Evolutionary conservation across 2,797 vertebrate genomes (phyloP).

Genomic region (Xiphorhynchus erythropygius): DNA sequence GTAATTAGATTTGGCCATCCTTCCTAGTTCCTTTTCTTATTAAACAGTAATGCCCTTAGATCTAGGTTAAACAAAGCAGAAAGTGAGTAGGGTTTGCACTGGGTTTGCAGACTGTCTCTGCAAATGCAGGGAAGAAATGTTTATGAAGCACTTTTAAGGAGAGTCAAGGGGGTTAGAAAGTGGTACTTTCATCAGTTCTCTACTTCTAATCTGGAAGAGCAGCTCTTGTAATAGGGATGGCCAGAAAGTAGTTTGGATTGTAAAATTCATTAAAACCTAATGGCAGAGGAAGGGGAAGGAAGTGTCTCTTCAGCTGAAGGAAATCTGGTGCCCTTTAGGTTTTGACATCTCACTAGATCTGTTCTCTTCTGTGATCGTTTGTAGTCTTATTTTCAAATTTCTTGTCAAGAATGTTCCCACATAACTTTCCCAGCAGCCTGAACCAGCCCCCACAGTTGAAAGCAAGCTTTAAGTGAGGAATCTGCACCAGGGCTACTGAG

Average conservation of each 20-base stretch:
- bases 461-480: background rate
- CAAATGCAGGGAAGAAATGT: background rate
- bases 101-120: background rate
- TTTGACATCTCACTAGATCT: background rate
- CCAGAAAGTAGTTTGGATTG: background rate
- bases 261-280: background rate
- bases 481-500: background rate
- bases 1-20: conserved; percentile 23
- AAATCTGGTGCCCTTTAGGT: background rate
- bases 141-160: background rate
- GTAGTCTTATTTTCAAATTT: background rate
- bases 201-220: background rate
- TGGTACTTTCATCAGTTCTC: background rate
- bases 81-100: background rate
- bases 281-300: background rate
- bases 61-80: conserved; percentile 48
- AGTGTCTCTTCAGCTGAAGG: background rate
- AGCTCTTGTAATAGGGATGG: background rate
- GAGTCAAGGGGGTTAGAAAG: background rate
- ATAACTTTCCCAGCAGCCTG: background rate
- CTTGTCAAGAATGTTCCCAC: background rate
- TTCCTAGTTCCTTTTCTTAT: background rate
- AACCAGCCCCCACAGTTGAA: background rate
- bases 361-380: background rate
- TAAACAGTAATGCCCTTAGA: conserved; percentile 1